A percentile compares a stretch with the other conserved stretches of the same genome.
phyloP scores from a whole-genome alignment of 2,888 invertebrate species.

The Orchestes rusci region DNA sequence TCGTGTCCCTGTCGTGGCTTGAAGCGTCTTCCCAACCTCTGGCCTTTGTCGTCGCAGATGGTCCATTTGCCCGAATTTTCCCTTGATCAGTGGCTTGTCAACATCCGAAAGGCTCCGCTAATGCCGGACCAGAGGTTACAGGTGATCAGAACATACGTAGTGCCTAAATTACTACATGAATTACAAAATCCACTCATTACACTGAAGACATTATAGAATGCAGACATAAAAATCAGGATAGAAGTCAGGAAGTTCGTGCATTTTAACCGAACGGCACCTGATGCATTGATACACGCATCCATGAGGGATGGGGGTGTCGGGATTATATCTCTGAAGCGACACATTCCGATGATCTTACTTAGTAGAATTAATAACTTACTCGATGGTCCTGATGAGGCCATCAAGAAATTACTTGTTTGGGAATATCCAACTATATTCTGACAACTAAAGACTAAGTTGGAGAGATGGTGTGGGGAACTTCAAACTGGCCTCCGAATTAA shows the following conservation, averaged over 20 bases:
- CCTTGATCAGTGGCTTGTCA: neutral
- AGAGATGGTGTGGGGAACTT: no score
- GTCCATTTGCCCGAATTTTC: no score
- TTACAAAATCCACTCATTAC: slow-evolving; percentile 6
- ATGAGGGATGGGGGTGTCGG: slow-evolving; percentile 8
- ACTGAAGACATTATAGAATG: neutral
- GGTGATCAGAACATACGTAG: neutral
- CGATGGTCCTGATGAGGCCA: no score
- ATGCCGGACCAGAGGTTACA: slow-evolving; percentile 7
- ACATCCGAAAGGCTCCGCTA: slow-evolving; percentile 3
- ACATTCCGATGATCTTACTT: slow-evolving; percentile 12
- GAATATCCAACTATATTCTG: no score
- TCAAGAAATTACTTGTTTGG: no score
- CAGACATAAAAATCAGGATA: slow-evolving; percentile 6
- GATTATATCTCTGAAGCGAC: slow-evolving; percentile 6
- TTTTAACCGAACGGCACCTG: slow-evolving; percentile 2
- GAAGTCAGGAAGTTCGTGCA: slow-evolving; percentile 5
- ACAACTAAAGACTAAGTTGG: no score
- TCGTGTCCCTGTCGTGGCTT: no score
- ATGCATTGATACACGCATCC: slow-evolving; percentile 11
- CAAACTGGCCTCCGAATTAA: no score
- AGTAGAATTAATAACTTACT: no score
- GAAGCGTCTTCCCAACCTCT: no score
- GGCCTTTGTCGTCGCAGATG: no score
- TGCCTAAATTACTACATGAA: slow-evolving; percentile 4